These are phyloP conservation scores for Cephalopholis sonnerati DNA, from an alignment of 2,113 vertebrate species.

Conservation along the genomic window DNA sequence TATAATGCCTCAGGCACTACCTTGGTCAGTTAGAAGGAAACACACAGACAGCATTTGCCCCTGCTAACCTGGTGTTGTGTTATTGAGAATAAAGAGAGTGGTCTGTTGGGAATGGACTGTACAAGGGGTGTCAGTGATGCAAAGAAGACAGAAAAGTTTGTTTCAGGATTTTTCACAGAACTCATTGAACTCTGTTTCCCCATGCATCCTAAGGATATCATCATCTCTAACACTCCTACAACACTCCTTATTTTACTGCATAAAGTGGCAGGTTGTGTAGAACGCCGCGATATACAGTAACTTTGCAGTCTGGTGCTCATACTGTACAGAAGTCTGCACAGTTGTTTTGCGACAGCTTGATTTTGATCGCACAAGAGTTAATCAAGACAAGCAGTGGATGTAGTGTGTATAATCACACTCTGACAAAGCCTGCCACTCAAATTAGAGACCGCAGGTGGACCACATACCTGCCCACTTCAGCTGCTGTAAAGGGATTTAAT, in stretches of 20 bases:
- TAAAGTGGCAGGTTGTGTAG: conserved; percentile 11
- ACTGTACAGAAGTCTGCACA: neutral
- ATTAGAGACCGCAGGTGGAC: conserved; percentile 29
- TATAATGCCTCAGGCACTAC: conserved; percentile 13
- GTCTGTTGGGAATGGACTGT: conserved; percentile 5
- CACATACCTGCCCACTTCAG: conserved; percentile 32
- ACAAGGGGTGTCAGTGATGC: neutral
- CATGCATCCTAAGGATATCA: conserved; percentile 13
- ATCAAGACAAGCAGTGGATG: conserved; percentile 35
- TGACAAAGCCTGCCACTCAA: conserved; percentile 35
- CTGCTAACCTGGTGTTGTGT: neutral
- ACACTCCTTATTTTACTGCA: conserved; percentile 27
- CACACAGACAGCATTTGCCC: neutral
- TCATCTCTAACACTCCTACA: conserved; percentile 6
- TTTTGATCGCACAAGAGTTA: conserved; percentile 10
- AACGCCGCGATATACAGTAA: conserved; percentile 8
- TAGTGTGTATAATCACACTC: conserved; percentile 33
- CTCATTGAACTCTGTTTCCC: conserved; percentile 12
- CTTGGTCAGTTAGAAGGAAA: conserved; percentile 21
- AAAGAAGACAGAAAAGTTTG: conserved; percentile 32
- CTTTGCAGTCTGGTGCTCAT: neutral
- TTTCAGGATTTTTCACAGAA: conserved; percentile 19
- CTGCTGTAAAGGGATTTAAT: conserved; percentile 38
- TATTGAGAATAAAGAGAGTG: conserved; percentile 4
- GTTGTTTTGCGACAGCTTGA: conserved; percentile 23